phyloP scores from a whole-genome alignment of 2,888 invertebrate species.

The Brachyopa scutellaris region DNA sequence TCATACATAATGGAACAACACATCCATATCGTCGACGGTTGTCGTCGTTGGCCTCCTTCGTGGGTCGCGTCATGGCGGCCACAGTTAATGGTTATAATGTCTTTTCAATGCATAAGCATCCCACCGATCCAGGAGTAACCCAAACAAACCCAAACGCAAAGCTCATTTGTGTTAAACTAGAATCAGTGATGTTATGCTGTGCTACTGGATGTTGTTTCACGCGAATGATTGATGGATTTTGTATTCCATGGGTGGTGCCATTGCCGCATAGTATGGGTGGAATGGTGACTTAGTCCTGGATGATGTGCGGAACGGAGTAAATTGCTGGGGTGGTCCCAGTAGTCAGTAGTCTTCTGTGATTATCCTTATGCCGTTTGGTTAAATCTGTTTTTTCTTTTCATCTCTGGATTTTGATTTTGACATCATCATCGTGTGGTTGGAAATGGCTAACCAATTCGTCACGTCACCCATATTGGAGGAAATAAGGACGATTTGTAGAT shows the following conservation, averaged over 20 bases:
- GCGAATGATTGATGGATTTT: constrained; percentile 69
- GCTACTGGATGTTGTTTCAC: constrained; percentile 17
- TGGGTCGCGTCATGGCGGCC: no score
- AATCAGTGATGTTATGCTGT: constrained; percentile 59
- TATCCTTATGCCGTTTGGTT: constrained; percentile 34
- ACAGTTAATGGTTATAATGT: constrained; percentile 67
- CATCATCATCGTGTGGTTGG: constrained; percentile 52
- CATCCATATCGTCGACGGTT: background rate
- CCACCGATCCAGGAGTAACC: background rate
- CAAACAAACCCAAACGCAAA: constrained; percentile 40
- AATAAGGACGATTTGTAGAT: no score
- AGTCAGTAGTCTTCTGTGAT: constrained; percentile 41
- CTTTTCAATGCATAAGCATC: constrained; percentile 67
- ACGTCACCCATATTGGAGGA: no score
- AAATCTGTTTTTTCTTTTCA: constrained; percentile 38
- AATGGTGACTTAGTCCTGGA: constrained; percentile 47
- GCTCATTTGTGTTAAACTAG: constrained; percentile 64
- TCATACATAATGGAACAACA: constrained; percentile 69
- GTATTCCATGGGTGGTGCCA: constrained; percentile 30
- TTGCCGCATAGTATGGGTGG: no score
- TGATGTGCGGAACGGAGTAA: constrained; percentile 44
- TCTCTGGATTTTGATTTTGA: no score
- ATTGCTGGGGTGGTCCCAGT: constrained; percentile 50
- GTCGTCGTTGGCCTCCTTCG: no score
- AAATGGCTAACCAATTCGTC: no score